Base-by-base conservation (phyloP, 2,113 vertebrate genomes). In the Equus quagga region DNA sequence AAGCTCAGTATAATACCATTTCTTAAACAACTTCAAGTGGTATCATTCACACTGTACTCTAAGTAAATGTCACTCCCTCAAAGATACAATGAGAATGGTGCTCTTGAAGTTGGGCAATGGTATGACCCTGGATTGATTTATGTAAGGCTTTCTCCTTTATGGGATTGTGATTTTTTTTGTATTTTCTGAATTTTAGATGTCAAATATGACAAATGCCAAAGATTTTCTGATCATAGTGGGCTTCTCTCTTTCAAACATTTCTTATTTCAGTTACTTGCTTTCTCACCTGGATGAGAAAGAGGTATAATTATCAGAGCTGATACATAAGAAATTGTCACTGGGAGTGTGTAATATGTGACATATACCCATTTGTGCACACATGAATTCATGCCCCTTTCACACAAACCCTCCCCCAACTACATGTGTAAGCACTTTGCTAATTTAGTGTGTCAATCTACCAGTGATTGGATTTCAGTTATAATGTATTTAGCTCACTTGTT, bases 161-260 rank as follows among this genome's bases (percentile, higher is more conserved):
- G 49, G 46, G 41, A 24, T 76, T 69, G 44, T 91, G 18, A 18
- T 70, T 85, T 91, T 91, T 84, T 41, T 84, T 76, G 10, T 81
- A 51, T 86, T 87, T 56, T 41, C 70, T 62, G 49, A 62, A 17
- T 93, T 93, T 93, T 21, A 93, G 17, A 33, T 44, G 62, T 70
- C 54, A 62, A 23, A 85, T 78, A 85, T 73, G 5, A 82, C 19
- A 89, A 83, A 67, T 81, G 31, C 60, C 8, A 75, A 44, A 60
- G 79, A 78, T 89, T 93, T n/a, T 70, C 60, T 93, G 33, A 75
- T 69, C 36, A 72, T 70, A 23, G 11, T 31, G 6, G 41, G 51
- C 69, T 80, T 72, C 28, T 95, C 8, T 87, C n/a, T 80, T 88
- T 86, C 24, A 73, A 62, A 36, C 36, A 64, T 93, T 78, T 93